phyloP scores from a whole-genome alignment of 2,113 vertebrate species.

The Rhombomys opimus region DNA sequence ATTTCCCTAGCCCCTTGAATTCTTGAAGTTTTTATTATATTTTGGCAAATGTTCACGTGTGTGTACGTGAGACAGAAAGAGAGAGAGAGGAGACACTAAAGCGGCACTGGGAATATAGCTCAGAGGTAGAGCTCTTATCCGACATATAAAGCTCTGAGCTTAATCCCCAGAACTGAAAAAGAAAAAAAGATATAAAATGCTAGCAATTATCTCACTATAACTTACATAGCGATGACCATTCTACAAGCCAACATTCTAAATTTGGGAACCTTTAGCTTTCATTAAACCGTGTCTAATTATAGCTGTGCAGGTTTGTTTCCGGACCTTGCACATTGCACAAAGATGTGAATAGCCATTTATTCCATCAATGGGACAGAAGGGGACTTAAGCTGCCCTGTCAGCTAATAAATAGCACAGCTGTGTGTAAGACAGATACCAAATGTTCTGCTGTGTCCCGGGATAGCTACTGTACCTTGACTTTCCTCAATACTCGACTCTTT shows the following conservation, averaged over 20 bases:
- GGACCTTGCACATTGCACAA: neutral
- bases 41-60: neutral
- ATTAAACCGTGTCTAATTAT: neutral
- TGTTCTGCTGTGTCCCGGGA: accelerated
- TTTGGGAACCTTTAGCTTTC: neutral
- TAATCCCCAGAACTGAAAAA: neutral
- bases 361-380: neutral
- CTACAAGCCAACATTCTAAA: neutral
- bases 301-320: neutral
- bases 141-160: neutral
- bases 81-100: neutral
- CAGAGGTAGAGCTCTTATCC: neutral
- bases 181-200: neutral
- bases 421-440: neutral
- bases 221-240: neutral
- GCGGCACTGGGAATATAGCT: neutral
- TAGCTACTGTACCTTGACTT: conserved; percentile 68
- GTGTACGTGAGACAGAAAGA: neutral
- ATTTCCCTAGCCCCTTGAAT: neutral
- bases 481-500: neutral
- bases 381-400: neutral
- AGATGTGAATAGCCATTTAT: neutral
- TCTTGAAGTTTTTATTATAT: neutral
- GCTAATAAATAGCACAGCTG: neutral
- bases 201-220: neutral